Conservation (phyloP, 1,140 invertebrate species). For the Leucophenga varia region DNA sequence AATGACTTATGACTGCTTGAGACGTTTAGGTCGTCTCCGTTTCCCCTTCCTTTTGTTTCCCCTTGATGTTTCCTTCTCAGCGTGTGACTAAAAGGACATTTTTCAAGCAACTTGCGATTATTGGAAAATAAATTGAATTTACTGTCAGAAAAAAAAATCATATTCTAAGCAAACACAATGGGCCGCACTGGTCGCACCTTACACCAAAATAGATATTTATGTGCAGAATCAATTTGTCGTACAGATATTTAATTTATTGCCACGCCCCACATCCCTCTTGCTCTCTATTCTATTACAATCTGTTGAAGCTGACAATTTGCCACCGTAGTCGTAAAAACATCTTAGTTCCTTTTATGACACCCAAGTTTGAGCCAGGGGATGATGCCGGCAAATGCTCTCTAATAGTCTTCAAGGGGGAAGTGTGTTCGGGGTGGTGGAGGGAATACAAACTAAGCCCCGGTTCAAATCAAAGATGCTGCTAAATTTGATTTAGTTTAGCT, state of each 20-base stretch:
- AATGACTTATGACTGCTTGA: constrained; percentile 47
- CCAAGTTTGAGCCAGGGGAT: constrained; percentile 24
- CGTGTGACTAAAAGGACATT: constrained; percentile 23
- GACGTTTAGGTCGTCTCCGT: too few relatives aligned
- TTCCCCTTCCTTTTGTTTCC: constrained; percentile 5
- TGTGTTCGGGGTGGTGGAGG: background rate
- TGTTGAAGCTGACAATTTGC: constrained; percentile 20
- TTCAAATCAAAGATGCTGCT: background rate
- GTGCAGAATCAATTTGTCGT: constrained; percentile 39
- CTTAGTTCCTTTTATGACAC: constrained; percentile 22
- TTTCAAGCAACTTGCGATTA: constrained; percentile 24
- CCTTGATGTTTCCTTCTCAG: constrained; percentile 12
- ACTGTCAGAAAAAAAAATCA: constrained; percentile 11
- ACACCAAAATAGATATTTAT: constrained; percentile 24
- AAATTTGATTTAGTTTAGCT: constrained; percentile 57
- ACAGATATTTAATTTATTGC: constrained; percentile 42
- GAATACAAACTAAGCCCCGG: background rate
- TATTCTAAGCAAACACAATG: constrained; percentile 36
- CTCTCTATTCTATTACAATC: constrained; percentile 24
- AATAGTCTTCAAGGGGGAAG: background rate
- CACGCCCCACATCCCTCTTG: background rate
- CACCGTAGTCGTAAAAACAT: constrained; percentile 15
- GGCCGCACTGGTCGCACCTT: constrained; percentile 8
- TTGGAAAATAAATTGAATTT: constrained; percentile 48
- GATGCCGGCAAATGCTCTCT: constrained; percentile 6